Evolutionary conservation across 2,113 vertebrate genomes (phyloP).

Genomic region (Plotosus lineatus): DNA sequence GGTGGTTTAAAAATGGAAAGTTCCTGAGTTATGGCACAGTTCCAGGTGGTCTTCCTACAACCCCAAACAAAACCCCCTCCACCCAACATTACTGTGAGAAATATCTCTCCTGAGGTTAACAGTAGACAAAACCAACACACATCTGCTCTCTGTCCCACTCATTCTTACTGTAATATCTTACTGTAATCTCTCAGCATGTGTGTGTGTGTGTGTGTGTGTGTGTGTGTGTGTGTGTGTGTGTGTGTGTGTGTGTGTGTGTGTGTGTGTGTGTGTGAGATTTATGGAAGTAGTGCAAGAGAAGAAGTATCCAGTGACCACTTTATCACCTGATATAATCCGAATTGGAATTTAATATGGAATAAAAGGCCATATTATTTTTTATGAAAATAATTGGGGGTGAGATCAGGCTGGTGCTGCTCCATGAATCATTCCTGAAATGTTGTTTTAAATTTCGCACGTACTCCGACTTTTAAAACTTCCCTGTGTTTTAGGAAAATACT

Average conservation of each 20-base stretch:
- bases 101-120: conserved; percentile 59
- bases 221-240: conserved; percentile 5
- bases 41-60: conserved; percentile 67
- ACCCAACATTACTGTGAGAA: conserved; percentile 53
- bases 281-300: neutral
- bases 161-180: conserved; percentile 20
- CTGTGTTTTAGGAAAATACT: neutral
- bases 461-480: neutral
- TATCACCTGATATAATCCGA: conserved; percentile 26
- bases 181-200: conserved; percentile 10
- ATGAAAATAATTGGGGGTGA: neutral
- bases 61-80: conserved; percentile 46
- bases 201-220: no score
- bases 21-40: conserved; percentile 57
- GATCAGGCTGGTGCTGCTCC: neutral
- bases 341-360: conserved; percentile 24
- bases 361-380: conserved; percentile 4
- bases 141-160: neutral
- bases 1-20: conserved; percentile 37
- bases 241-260: conserved; percentile 16
- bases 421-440: neutral
- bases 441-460: neutral
- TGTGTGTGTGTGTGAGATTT: conserved; percentile 13
- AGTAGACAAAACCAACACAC: conserved; percentile 49
- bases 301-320: conserved; percentile 23